These are phyloP conservation scores for Andrena cerasifolii DNA, from an alignment of 1,140 invertebrate species.

Conservation along the genomic window DNA sequence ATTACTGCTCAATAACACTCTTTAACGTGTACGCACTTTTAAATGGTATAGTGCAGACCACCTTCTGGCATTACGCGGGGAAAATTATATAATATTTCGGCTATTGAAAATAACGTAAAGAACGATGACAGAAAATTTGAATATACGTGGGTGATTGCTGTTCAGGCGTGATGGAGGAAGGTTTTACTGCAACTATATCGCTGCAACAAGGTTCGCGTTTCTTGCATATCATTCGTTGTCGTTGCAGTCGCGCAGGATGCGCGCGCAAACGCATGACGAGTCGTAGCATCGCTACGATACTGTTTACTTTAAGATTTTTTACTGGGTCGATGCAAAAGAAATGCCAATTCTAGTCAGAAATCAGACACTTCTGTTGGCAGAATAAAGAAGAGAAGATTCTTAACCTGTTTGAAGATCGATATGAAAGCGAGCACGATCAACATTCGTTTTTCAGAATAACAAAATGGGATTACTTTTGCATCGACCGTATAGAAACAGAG, in stretches of 20 bases:
- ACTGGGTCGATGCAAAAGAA: background rate
- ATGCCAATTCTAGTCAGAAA: background rate
- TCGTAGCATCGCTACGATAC: background rate
- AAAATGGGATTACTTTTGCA: background rate
- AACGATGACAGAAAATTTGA: no score
- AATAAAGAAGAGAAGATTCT: no score
- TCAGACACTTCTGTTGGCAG: no score
- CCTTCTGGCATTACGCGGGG: background rate
- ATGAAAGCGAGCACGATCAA: no score
- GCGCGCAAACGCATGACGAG: constrained; percentile 5
- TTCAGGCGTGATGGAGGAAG: background rate
- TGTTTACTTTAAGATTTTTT: constrained; percentile 5
- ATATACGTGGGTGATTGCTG: background rate
- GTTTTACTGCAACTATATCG: background rate
- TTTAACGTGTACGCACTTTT: constrained; percentile 19
- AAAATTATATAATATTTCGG: background rate
- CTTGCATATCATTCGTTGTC: constrained; percentile 35
- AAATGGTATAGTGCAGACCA: background rate
- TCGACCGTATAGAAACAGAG: background rate
- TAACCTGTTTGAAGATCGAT: no score
- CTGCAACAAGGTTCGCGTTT: constrained; percentile 24
- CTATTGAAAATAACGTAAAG: no score
- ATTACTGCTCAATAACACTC: constrained; percentile 34
- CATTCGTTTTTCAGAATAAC: no score
- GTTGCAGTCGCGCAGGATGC: background rate